Conservation (phyloP, 2,888 invertebrate genomes). For the Lithophane socia region DNA sequence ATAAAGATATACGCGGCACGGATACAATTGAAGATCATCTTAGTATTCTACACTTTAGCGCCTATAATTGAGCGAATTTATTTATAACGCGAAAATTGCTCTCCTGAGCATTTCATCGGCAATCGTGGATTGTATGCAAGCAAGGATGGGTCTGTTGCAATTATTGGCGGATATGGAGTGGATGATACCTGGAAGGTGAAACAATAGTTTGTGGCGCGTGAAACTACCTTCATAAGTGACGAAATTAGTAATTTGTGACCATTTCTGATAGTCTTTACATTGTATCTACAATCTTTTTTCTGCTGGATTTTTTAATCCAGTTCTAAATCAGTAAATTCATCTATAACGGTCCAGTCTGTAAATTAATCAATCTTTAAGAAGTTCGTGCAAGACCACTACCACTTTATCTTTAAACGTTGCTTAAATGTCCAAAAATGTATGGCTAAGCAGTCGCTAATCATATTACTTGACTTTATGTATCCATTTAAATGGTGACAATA, state of each 20-base stretch:
- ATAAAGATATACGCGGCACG: constrained; percentile 64
- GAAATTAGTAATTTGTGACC: neutral
- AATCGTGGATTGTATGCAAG: constrained; percentile 80
- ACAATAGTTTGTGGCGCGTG: neutral
- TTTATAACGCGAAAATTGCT: constrained; percentile 83
- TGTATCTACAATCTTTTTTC: neutral
- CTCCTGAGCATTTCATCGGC: constrained; percentile 79
- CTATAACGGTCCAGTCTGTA: neutral
- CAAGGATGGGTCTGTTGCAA: constrained; percentile 70
- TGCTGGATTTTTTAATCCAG: neutral
- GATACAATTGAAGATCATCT: constrained; percentile 70
- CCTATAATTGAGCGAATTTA: constrained; percentile 81
- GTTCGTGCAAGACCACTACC: neutral
- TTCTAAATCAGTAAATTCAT: neutral
- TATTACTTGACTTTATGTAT: neutral
- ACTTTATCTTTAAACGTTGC: neutral
- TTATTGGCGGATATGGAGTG: constrained; percentile 68
- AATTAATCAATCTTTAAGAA: neutral
- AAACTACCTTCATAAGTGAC: neutral
- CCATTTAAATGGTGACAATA: neutral
- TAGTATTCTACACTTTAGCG: constrained; percentile 74
- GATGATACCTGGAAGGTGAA: constrained; percentile 63
- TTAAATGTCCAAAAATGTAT: neutral
- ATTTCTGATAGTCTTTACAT: neutral
- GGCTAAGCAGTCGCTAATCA: neutral